Base-by-base conservation (phyloP, 2,888 invertebrate species). In the Pseudococcus longispinus region DNA sequence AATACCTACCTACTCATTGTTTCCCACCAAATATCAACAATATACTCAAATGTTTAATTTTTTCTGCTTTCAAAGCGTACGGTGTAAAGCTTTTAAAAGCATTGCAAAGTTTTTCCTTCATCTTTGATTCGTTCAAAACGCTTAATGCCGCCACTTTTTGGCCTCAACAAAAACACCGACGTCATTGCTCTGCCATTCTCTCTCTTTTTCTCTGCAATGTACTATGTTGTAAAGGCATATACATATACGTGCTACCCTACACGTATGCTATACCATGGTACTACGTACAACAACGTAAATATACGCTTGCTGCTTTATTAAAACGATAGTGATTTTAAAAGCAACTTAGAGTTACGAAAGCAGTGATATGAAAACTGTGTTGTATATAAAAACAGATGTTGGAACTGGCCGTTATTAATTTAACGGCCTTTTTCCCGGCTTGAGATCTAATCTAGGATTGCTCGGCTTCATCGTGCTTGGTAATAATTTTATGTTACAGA, bases 291-390 rank as follows among this genome's bases (percentile, higher is more conserved):
- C 55, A 55, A n/a, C 20, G 55, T 55, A 46, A 11, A 55, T 65
- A 74, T 74, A 37, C 74, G 65, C 74, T 70, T 5, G 77, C 23
- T 80, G 42, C 23, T 80, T 80, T 80, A 80, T 42, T 80, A 80
- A 80, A 80, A 80, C 77, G 77, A 80, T 80, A 80, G 77, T 42
- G 77, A 80, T 80, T 80, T 80, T 80, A 42, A 80, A 80, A 80
- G 42, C 77, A 80, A 80, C 77, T 80, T 42, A 42, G 37, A 80
- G 77, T 80, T 42, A 42, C 37, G 77, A 80, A 80, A 42, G 77
- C 77, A 42, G 77, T 80, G 77, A 80, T 80, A 80, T 42, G 77
- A 80, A 80, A 80, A 80, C 77, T 80, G 42, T 42, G 77, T 42
- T 80, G 77, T 42, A 42, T 80, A 80, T 80, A 80, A 80, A 80